Conservation (phyloP, 2,113 vertebrate species). For the Platichthys flesus region DNA sequence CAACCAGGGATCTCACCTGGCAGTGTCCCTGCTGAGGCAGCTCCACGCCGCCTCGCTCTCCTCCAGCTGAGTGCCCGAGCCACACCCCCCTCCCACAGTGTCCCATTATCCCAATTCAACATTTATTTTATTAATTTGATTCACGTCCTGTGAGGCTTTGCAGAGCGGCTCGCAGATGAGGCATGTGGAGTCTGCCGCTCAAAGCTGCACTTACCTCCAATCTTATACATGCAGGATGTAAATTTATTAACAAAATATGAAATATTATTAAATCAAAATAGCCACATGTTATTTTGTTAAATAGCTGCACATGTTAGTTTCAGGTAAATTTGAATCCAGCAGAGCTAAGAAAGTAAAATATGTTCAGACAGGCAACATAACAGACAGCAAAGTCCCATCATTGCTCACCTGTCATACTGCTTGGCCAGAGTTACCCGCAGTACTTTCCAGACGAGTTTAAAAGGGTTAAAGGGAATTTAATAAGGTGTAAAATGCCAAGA, state of each 20-base stretch:
- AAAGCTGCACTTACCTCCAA: neutral
- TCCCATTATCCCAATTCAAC: too few species aligned
- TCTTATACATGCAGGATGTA: too few species aligned
- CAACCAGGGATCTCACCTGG: too few species aligned
- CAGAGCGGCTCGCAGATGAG: too few species aligned
- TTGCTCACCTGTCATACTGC: neutral
- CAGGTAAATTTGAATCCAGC: neutral
- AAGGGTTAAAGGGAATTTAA: constrained; percentile 31
- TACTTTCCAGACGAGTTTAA: constrained; percentile 13
- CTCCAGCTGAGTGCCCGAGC: too few species aligned
- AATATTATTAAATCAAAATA: neutral
- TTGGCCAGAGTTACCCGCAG: neutral
- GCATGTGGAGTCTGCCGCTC: neutral
- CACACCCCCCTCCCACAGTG: too few species aligned
- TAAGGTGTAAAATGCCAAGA: constrained; percentile 31
- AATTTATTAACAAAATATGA: too few species aligned
- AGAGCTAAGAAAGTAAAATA: neutral
- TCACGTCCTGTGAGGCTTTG: too few species aligned
- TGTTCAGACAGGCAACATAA: neutral
- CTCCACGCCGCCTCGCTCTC: too few species aligned
- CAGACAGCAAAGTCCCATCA: neutral
- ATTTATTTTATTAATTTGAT: too few species aligned
- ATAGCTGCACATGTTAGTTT: neutral
- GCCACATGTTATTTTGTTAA: neutral
- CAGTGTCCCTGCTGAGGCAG: too few species aligned